Percentiles rank a stretch among this genome's conserved stretches.
phyloP scores from a whole-genome alignment of 2,888 invertebrate genomes.

The Standfussiana lucernea region DNA sequence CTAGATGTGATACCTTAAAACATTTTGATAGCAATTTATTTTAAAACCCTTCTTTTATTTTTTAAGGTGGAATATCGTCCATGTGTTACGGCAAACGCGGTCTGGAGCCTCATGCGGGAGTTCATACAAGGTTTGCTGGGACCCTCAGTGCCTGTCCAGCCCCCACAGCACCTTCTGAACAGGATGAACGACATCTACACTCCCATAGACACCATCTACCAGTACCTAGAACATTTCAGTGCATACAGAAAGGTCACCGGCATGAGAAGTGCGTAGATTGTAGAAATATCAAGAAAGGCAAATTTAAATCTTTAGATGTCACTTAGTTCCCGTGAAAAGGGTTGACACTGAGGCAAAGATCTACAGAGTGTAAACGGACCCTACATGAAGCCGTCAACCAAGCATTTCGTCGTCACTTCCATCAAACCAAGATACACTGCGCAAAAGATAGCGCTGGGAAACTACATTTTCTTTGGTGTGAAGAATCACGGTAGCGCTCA shows the following conservation, averaged over 20 bases:
- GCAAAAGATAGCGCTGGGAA: neutral
- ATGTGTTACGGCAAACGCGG: slow-evolving; percentile 96
- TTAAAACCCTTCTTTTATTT: neutral
- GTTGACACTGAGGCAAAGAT: neutral
- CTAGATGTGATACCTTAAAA: neutral
- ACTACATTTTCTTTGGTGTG: neutral
- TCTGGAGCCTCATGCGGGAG: slow-evolving; percentile 97
- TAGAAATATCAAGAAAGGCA: neutral
- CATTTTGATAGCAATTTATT: neutral
- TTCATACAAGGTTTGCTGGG: slow-evolving; percentile 97
- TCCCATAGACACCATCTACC: slow-evolving; percentile 97
- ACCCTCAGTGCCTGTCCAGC: slow-evolving; percentile 93
- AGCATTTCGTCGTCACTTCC: neutral
- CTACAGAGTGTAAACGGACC: neutral
- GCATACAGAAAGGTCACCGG: slow-evolving; percentile 95
- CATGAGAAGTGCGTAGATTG: slow-evolving; percentile 74
- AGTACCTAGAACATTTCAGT: slow-evolving; percentile 98
- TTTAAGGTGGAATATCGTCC: slow-evolving; percentile 96
- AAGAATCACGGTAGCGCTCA: too few relatives aligned
- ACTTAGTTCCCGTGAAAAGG: neutral
- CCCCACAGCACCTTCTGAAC: slow-evolving; percentile 93
- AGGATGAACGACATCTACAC: slow-evolving; percentile 96
- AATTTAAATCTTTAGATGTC: slow-evolving; percentile 3
- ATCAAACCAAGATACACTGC: neutral
- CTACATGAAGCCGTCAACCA: neutral